These are phyloP conservation scores for Osmerus mordax DNA, from an alignment of 2,113 vertebrate species.

Conservation along the genomic window DNA sequence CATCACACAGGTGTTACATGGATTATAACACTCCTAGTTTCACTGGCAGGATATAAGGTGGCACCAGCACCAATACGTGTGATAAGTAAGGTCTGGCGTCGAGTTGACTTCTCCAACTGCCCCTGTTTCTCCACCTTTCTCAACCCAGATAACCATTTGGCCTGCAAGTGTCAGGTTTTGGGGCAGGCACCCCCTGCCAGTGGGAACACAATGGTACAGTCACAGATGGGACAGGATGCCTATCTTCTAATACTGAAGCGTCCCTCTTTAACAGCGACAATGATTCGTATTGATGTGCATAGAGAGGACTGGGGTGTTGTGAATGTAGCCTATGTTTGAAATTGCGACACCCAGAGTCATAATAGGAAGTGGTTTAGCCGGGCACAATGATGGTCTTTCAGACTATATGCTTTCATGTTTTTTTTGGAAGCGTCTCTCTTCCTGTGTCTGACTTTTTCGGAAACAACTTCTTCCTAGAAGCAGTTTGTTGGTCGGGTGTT, in stretches of 20 bases:
- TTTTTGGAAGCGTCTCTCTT: neutral
- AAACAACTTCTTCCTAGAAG: constrained; percentile 12
- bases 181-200: no score
- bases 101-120: no score
- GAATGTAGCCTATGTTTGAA: constrained; percentile 47
- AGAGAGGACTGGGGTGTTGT: constrained; percentile 21
- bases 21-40: no score
- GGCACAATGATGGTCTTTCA: constrained; percentile 55
- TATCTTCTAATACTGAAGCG: neutral
- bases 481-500: constrained; percentile 37
- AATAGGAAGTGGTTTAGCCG: constrained; percentile 41
- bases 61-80: no score
- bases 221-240: no score
- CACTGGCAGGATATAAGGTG: no score
- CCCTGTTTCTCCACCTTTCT: no score
- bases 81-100: no score
- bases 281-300: constrained; percentile 29
- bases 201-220: no score
- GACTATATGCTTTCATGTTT: constrained; percentile 29
- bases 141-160: no score
- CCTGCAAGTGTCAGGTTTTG: no score
- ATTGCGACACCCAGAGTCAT: constrained; percentile 21
- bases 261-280: constrained; percentile 27
- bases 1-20: no score
- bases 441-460: constrained; percentile 6